Conservation (phyloP, 1,140 invertebrate genomes). For the Sitobion miscanthi region DNA sequence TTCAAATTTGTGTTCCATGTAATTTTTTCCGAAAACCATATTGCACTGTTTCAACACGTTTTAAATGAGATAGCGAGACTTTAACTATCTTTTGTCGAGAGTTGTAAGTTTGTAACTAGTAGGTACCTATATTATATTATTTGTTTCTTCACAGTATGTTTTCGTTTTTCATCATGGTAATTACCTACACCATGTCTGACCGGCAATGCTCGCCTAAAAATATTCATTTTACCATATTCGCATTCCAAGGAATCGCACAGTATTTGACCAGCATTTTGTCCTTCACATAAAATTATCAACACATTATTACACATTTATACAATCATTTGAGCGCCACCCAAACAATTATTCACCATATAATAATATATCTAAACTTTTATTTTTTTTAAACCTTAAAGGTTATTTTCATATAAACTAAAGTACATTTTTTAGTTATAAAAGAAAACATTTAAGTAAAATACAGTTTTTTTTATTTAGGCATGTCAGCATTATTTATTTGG, state of each 20-base stretch:
- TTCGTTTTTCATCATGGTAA: not conserved
- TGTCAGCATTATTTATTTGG: too few species aligned
- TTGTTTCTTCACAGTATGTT: not conserved
- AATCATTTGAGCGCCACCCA: not conserved
- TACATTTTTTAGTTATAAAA: not conserved
- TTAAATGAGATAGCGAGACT: not conserved
- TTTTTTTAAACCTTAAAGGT: not conserved
- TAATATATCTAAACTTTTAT: not conserved
- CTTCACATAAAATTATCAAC: not conserved
- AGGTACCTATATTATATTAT: not conserved
- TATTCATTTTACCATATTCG: not conserved
- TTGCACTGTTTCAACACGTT: not conserved
- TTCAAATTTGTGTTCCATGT: not conserved
- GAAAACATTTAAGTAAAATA: too few species aligned
- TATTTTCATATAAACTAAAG: not conserved
- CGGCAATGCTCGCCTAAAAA: not conserved
- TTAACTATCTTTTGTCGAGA: not conserved
- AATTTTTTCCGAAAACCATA: not conserved
- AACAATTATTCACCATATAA: not conserved
- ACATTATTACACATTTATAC: not conserved
- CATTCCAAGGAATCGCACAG: not conserved
- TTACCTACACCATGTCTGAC: not conserved
- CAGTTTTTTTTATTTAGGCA: too few species aligned
- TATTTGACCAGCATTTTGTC: not conserved
- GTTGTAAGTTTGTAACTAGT: too few species aligned